A percentile compares a stretch with the other conserved stretches of the same genome.
These are phyloP conservation scores for Campylomormyrus tamandua DNA, from an alignment of 2,113 vertebrate species.

Conservation along the genomic window DNA sequence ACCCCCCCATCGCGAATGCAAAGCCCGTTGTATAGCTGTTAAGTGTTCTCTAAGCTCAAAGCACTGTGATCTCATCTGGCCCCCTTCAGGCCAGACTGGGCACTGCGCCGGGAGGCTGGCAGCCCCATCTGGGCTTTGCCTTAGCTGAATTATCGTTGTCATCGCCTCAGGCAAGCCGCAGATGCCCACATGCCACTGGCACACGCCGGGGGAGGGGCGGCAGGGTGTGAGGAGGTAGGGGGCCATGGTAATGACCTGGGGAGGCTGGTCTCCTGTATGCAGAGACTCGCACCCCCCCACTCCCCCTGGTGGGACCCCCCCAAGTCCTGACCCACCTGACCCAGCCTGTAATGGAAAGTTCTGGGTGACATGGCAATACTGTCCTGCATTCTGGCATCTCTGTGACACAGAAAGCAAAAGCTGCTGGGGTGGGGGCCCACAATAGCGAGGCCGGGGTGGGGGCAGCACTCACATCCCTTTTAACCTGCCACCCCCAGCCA, in stretches of 20 bases:
- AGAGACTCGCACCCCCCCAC: not conserved
- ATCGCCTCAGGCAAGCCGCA: not conserved
- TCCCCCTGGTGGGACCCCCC: slow-evolving; percentile 41
- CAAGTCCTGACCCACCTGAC: slow-evolving; percentile 55
- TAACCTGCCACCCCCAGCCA: not conserved
- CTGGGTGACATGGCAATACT: slow-evolving; percentile 51
- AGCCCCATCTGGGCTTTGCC: not conserved
- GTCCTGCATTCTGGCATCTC: slow-evolving; percentile 48
- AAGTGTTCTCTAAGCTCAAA: not conserved
- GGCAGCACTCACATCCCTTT: not conserved
- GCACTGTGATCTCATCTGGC: not conserved
- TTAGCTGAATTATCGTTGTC: not conserved
- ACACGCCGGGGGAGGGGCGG: not conserved
- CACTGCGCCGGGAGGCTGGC: not conserved
- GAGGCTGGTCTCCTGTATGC: slow-evolving; percentile 5
- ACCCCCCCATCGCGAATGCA: not conserved
- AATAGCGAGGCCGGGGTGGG: slow-evolving; percentile 40
- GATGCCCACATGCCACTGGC: not conserved
- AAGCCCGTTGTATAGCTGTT: not conserved
- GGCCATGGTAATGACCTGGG: not conserved
- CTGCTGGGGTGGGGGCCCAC: slow-evolving; percentile 47
- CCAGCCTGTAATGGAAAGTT: slow-evolving; percentile 56
- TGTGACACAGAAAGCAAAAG: slow-evolving; percentile 50
- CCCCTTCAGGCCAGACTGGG: not conserved
- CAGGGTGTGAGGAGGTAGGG: not conserved